phyloP scores from a whole-genome alignment of 2,113 vertebrate species.

The Oriolus oriolus region DNA sequence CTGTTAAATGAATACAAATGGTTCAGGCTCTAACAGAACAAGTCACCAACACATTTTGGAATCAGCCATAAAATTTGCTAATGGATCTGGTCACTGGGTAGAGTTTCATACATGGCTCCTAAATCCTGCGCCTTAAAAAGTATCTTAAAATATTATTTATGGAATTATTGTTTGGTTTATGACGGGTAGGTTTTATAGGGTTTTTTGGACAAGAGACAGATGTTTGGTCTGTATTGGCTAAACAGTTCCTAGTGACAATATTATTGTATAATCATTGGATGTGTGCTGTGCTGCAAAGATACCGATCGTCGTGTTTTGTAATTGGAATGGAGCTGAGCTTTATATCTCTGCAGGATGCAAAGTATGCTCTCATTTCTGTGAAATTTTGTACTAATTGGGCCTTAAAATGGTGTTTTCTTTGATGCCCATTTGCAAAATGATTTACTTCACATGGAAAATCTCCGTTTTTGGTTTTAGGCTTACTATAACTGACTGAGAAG shows the following conservation, averaged over 20 bases:
- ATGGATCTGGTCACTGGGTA: background rate
- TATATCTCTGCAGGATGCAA: conserved; percentile 36
- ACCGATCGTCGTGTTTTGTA: background rate
- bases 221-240: background rate
- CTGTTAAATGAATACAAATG: background rate
- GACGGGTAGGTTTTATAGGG: background rate
- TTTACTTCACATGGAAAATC: background rate
- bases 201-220: background rate
- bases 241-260: background rate
- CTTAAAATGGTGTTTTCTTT: background rate
- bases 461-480: background rate
- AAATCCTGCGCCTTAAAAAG: background rate
- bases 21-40: background rate
- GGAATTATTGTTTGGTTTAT: background rate
- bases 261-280: background rate
- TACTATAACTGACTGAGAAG: background rate
- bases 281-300: background rate
- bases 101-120: background rate
- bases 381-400: conserved; percentile 15
- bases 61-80: background rate
- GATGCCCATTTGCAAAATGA: background rate
- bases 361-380: background rate
- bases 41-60: background rate
- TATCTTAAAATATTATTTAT: background rate
- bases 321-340: conserved; percentile 15